Base-by-base conservation (phyloP, 1,140 invertebrate species). In the Drosophila busckii region DNA sequence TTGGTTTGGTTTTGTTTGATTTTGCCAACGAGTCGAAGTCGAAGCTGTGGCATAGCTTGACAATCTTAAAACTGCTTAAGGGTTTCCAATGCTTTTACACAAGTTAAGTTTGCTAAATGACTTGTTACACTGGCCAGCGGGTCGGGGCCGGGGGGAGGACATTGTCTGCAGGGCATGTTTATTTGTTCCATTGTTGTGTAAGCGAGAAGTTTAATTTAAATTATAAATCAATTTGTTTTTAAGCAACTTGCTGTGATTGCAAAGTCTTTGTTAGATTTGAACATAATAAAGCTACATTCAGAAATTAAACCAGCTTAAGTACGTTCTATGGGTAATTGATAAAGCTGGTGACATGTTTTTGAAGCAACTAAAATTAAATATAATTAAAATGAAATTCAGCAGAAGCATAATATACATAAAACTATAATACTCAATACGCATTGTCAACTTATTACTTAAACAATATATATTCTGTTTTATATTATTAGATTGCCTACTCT, bases 181-280 rank as follows among this genome's bases (percentile, higher is more conserved):
- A 32, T 52, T 59, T 40, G 12, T 16, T 10, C 12, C 12, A 42
- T 29, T 41, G 41, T 41, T 38, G 12, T 59, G 38, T 26, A 19
- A n/a, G 15, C 20, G 32, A 52, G 53, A 55, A 52, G 34, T 65
- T 80, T 68, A 60, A 80, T 82, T 65, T 80, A 54, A 80, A 82
- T 73, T 69, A 61, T 34, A 58, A 56, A 58, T 54, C 54, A 46
- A 60, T 73, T 71, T 59, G 16, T 52, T 56, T n/a, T 40, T 3
- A 23, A 32, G 23, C 31, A 52, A 55, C 29, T 6, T n/a, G n/a
- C n/a, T n/a, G n/a, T n/a, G n/a, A n/a, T n/a, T n/a, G n/a, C 15
- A 12, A 10, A 31, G 31, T 10, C 25, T 53, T 38, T 8, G 16
- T 12, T 34, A 54, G 22, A 50, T 38, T 62, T 40, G 32, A 12